Conservation (phyloP, 2,797 vertebrate genomes). For the Rhinatrema bivittatum region DNA sequence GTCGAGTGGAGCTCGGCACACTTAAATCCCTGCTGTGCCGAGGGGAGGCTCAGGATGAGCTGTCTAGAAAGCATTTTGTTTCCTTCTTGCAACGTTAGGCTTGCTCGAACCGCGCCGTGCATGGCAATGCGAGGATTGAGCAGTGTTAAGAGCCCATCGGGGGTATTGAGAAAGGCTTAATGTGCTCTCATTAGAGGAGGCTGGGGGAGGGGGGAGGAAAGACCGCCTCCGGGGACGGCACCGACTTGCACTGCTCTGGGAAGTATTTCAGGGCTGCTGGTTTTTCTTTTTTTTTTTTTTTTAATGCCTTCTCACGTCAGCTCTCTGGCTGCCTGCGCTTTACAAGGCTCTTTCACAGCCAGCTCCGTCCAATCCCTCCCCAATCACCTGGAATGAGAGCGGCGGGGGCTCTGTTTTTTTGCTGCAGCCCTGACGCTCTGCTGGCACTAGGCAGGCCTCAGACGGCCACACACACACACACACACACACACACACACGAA, state of each 20-base stretch:
- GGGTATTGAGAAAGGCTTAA: slow-evolving; percentile 48
- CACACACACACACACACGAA: no score
- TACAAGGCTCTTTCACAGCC: slow-evolving; percentile 46
- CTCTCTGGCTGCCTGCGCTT: slow-evolving; percentile 49
- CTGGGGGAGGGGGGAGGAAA: slow-evolving; percentile 7
- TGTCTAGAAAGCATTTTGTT: slow-evolving; percentile 48
- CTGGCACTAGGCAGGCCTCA: no score
- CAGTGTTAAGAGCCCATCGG: slow-evolving; percentile 33
- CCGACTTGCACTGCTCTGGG: slow-evolving; percentile 30
- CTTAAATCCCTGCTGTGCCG: slow-evolving; percentile 47
- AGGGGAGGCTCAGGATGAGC: slow-evolving; percentile 34
- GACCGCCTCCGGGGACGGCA: slow-evolving; percentile 23
- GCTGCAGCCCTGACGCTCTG: no score
- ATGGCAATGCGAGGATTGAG: slow-evolving; percentile 43
- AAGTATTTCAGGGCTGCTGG: slow-evolving; percentile 35
- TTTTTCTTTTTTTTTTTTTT: no score
- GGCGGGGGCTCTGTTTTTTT: no score
- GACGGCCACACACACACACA: no score
- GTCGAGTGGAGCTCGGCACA: slow-evolving; percentile 42
- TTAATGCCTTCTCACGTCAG: slow-evolving; percentile 43
- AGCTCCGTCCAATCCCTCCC: slow-evolving; percentile 48
- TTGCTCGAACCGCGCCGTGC: slow-evolving; percentile 39
- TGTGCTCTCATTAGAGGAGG: slow-evolving; percentile 48
- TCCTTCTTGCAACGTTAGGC: slow-evolving; percentile 41
- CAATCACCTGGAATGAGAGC: slow-evolving; percentile 44